Percentiles rank a stretch among this genome's conserved stretches.
These are phyloP conservation scores for Phasianus colchicus DNA, from an alignment of 2,113 vertebrate genomes.

Conservation along the genomic window DNA sequence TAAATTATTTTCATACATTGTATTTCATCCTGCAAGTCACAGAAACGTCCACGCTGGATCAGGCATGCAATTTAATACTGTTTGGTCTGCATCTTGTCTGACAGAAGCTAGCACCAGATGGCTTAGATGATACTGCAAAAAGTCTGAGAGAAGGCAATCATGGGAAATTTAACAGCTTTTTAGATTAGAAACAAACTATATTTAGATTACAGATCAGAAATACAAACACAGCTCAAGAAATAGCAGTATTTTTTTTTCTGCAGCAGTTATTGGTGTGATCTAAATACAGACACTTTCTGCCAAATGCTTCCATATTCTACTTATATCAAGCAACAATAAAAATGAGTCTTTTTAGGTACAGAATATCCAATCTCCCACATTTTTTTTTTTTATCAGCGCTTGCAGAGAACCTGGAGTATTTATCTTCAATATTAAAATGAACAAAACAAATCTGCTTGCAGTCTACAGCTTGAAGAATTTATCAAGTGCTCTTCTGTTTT, in stretches of 20 bases:
- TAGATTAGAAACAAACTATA: conserved; percentile 8
- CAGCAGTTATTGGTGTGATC: background rate
- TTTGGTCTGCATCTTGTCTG: background rate
- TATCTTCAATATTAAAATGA: background rate
- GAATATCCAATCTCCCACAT: background rate
- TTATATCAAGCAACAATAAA: background rate
- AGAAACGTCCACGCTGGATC: background rate
- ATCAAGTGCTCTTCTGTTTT: background rate
- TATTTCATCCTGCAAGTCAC: background rate
- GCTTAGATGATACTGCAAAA: background rate
- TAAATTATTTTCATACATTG: background rate
- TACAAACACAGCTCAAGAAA: background rate
- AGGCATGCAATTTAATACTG: background rate
- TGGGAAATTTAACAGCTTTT: conserved; percentile 24
- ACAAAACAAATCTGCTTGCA: background rate
- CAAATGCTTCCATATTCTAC: background rate
- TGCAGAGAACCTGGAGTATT: background rate
- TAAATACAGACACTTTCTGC: background rate
- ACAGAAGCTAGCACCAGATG: conserved; percentile 5
- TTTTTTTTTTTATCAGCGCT: background rate
- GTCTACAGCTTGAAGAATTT: background rate
- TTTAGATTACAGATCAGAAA: conserved; percentile 5
- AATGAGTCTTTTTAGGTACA: background rate
- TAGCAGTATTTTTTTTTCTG: background rate
- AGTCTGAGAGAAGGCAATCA: background rate